A percentile compares a stretch with the other conserved stretches of the same genome.
phyloP scores from a whole-genome alignment of 1,140 invertebrate genomes.

The Papilio aristodemus region DNA sequence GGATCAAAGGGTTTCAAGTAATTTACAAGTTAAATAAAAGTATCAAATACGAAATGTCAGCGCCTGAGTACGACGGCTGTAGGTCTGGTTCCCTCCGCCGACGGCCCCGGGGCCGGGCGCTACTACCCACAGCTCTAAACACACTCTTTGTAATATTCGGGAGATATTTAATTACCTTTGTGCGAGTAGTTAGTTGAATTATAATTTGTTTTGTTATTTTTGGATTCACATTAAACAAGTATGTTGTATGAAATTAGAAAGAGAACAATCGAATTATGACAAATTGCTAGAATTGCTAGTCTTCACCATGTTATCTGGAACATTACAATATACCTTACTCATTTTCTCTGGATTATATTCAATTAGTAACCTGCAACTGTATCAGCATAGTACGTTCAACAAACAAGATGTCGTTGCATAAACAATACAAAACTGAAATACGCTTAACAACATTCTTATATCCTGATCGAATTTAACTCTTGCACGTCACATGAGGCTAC shows the following conservation, averaged over 20 bases:
- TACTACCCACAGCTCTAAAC: background rate
- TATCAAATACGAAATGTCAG: background rate
- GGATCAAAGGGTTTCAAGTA: slow-evolving; percentile 7
- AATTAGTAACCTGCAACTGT: no score
- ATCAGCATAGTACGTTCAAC: no score
- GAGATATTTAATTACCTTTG: slow-evolving; percentile 1
- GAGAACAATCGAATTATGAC: no score
- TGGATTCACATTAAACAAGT: background rate
- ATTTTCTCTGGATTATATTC: no score
- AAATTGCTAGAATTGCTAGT: no score
- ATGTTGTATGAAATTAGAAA: background rate
- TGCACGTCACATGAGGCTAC: background rate
- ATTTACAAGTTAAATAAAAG: slow-evolving; percentile 14
- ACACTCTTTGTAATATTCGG: background rate
- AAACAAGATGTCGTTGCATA: no score
- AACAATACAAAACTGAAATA: background rate
- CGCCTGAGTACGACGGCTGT: background rate
- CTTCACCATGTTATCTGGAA: no score
- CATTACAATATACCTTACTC: no score
- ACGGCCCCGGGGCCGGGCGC: background rate
- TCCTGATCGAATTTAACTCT: background rate
- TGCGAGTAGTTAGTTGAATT: background rate
- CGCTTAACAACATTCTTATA: background rate
- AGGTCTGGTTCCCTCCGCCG: background rate
- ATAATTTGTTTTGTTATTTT: background rate